Evolutionary conservation across 1,140 invertebrate species (phyloP).

Genomic region (Caligus rogercresseyi): DNA sequence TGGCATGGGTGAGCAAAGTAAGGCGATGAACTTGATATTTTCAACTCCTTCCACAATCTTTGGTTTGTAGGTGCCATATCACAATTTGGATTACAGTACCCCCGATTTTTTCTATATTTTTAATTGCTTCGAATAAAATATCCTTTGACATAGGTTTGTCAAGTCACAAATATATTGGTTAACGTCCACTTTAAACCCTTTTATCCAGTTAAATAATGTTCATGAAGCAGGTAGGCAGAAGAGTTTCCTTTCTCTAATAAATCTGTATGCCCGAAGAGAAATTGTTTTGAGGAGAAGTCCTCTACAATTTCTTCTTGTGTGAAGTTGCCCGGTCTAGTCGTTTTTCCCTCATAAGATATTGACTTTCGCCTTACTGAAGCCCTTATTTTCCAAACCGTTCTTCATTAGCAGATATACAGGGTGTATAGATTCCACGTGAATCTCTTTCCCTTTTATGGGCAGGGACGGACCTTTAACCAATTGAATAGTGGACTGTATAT

Average conservation of each 20-base stretch:
- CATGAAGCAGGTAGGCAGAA: not conserved
- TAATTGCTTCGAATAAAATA: not conserved
- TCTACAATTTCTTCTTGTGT: not conserved
- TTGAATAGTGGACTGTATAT: too few relatives aligned
- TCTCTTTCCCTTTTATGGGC: too few relatives aligned
- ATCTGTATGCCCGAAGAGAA: not conserved
- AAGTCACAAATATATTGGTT: not conserved
- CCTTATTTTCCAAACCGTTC: too few relatives aligned
- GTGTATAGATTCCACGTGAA: too few relatives aligned
- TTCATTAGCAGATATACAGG: too few relatives aligned
- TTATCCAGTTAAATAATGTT: not conserved
- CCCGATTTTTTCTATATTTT: not conserved
- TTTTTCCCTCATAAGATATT: not conserved
- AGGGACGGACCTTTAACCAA: too few relatives aligned
- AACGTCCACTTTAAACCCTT: not conserved
- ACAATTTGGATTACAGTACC: not conserved
- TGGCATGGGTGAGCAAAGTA: not conserved
- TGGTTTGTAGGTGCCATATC: not conserved
- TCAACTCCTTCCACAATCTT: not conserved
- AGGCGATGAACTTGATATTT: not conserved
- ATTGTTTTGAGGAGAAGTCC: not conserved
- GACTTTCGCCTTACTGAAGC: not conserved
- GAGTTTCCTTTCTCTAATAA: not conserved
- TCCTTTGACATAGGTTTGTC: not conserved
- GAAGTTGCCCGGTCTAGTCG: not conserved